Evolutionary conservation across 1,140 invertebrate species (phyloP), one percentile per base, ranked within the genome.

Genomic region (Achroia grisella): DNA sequence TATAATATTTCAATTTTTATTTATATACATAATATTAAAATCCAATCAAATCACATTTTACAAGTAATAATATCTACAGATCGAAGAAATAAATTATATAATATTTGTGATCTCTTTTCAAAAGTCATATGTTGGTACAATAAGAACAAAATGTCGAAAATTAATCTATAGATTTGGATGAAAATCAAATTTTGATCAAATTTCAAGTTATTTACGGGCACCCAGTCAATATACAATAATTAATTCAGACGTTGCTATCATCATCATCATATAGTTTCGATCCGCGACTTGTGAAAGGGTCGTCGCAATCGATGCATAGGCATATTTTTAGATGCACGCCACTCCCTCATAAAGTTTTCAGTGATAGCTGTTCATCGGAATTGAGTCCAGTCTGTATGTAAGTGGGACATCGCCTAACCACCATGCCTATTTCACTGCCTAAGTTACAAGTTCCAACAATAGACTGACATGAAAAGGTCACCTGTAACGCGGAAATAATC

Each of bases 311-410:
- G 72, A 82, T 43, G 37, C 44, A 50, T 32, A 44, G 37, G 60
- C 71, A 82, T 82, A 82, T 82, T 80, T 82, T 82, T 82, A 82
- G 78, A 79, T 82, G 74, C 73, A 71, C 41, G 31, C 44, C 48
- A 48, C 15, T 44, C 46, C 43, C 70, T 76, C 63, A 80, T 82
- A 65, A 70, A 68, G 69, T 52, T 80, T 82, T 78, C 74, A 79
- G 10, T 30, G 41, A 30, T 27, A 15, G 37, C 30, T 36, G 41
- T 58, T 55, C 62, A 61, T 65, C 33, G 66, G 59, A 66, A 70
- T 74, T 69, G 54, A 48, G 39, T 39, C 49, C 44, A 42, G 35
- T 56, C 44, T 23, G 17, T 23, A 32, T 29, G 30, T 46, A 60
- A 60, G 41, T 59, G 45, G 54, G 50, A 23, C 59, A 12, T 8